Percentiles rank a stretch among this genome's conserved stretches.
Evolutionary conservation across 2,797 vertebrate genomes (phyloP).

Genomic region (Nasua narica): DNA sequence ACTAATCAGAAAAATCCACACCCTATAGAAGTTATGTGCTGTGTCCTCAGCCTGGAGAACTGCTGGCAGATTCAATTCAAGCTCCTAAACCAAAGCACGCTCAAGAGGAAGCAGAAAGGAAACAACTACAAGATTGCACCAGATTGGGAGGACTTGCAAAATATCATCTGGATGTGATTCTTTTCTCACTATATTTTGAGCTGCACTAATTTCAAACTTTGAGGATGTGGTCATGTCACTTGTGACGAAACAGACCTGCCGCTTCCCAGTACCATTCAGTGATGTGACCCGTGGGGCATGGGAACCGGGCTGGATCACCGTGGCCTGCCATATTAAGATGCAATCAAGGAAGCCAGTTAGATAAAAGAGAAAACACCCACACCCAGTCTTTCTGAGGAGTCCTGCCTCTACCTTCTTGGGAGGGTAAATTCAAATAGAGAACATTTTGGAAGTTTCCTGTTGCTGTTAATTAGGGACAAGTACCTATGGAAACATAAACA

Average conservation of each 20-base stretch:
- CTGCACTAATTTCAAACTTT: background rate
- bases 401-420: background rate
- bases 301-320: background rate
- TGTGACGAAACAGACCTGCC: background rate
- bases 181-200: slow-evolving; percentile 39
- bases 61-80: background rate
- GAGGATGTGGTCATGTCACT: slow-evolving; percentile 49
- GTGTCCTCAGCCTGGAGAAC: background rate
- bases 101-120: slow-evolving; percentile 22
- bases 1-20: slow-evolving; percentile 7
- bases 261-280: background rate
- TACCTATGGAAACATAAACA: accelerated
- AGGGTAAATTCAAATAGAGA: background rate
- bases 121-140: background rate
- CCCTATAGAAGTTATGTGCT: background rate
- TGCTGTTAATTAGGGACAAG: background rate
- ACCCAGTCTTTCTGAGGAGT: background rate
- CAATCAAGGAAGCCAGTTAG: background rate
- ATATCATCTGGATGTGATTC: slow-evolving; percentile 46
- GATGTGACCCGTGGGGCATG: slow-evolving; percentile 3
- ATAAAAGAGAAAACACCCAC: background rate
- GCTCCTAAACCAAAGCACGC: background rate
- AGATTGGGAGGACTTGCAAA: background rate
- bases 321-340: background rate
- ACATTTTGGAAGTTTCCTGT: background rate